phyloP scores from a whole-genome alignment of 2,113 vertebrate genomes.

The Xiphias gladius region DNA sequence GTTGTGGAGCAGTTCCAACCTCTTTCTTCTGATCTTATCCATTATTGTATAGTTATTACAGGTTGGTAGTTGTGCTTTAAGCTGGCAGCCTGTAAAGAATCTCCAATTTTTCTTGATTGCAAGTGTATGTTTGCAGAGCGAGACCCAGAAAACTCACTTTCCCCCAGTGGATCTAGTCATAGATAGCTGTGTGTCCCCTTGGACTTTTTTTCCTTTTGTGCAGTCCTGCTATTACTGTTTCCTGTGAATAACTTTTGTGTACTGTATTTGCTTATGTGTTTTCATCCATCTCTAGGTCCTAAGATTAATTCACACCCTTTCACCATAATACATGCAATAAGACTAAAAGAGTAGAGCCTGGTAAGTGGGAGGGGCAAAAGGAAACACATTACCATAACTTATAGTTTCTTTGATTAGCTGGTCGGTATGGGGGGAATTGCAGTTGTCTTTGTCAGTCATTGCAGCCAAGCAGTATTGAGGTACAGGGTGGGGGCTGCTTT shows the following conservation, averaged over 20 bases:
- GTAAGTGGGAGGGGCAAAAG: background rate
- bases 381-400: background rate
- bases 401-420: background rate
- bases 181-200: slow-evolving; percentile 1
- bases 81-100: background rate
- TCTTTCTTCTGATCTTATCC: slow-evolving; percentile 1
- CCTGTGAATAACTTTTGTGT: background rate
- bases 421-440: background rate
- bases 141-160: background rate
- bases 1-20: background rate
- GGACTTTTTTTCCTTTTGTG: background rate
- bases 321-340: background rate
- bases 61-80: slow-evolving; percentile 7
- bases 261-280: slow-evolving; percentile 2
- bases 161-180: background rate
- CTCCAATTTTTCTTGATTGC: background rate
- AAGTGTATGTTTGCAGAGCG: slow-evolving; percentile 6
- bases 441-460: background rate
- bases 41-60: slow-evolving; percentile 13
- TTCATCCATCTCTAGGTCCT: background rate
- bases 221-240: background rate
- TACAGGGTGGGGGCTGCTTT: background rate
- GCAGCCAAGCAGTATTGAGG: slow-evolving; percentile 14
- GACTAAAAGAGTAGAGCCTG: background rate
- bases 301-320: slow-evolving; percentile 10